A percentile compares a stretch with the other conserved stretches of the same genome.
Evolutionary conservation across 2,888 invertebrate species (phyloP).

Genomic region (Cistogaster globosa): DNA sequence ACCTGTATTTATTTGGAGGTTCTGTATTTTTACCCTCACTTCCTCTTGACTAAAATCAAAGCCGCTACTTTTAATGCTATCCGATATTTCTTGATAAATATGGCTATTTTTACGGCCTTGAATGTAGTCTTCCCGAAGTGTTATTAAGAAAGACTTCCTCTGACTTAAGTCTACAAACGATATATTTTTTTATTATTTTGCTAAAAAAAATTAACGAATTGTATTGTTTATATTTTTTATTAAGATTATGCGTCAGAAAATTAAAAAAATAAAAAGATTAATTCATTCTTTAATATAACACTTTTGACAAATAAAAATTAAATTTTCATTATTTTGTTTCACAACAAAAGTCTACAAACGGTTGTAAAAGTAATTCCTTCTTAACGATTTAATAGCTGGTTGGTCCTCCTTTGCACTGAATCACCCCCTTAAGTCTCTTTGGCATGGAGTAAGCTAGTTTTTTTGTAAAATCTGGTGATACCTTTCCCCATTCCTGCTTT

Average conservation of each 20-base stretch:
- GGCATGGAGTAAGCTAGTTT: neutral
- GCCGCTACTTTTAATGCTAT: no score
- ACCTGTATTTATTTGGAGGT: no score
- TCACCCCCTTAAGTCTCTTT: conserved; percentile 2
- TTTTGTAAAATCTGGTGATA: neutral
- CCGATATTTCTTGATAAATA: no score
- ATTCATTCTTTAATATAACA: conserved; percentile 5
- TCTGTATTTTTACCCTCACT: no score
- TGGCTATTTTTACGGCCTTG: no score
- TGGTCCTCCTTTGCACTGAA: conserved; percentile 3
- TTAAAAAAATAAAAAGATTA: conserved; percentile 12
- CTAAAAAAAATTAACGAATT: conserved; percentile 7
- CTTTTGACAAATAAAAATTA: conserved; percentile 15
- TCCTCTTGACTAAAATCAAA: no score
- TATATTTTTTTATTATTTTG: neutral
- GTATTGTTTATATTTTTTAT: conserved; percentile 10
- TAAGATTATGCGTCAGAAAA: conserved; percentile 7
- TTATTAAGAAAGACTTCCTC: no score
- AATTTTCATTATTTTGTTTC: neutral
- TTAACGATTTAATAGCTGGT: conserved; percentile 9
- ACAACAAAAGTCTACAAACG: conserved; percentile 15
- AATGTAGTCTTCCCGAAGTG: no score
- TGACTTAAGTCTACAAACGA: neutral
- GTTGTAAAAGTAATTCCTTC: conserved; percentile 2
- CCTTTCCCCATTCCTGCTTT: conserved; percentile 17